A percentile compares a stretch with the other conserved stretches of the same genome.
These are phyloP conservation scores for Pachymerium ferrugineum DNA, from an alignment of 2,888 invertebrate genomes.

Conservation along the genomic window DNA sequence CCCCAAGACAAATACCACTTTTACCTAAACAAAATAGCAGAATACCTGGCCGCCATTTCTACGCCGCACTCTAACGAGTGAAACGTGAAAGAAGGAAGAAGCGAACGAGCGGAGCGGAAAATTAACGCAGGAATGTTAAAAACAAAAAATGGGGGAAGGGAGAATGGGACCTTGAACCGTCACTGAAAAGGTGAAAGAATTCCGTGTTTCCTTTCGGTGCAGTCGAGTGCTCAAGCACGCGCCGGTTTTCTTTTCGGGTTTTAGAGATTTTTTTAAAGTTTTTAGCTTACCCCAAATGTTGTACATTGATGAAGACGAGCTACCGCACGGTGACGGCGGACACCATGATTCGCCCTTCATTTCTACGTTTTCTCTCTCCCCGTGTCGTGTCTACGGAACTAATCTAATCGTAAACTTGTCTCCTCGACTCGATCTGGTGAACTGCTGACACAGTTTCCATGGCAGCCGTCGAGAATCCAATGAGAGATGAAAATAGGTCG, in stretches of 20 bases:
- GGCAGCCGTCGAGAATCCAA: slow-evolving; percentile 19
- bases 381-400: background rate
- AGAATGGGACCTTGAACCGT: slow-evolving; percentile 23
- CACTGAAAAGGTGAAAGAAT: background rate
- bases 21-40: background rate
- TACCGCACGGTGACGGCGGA: background rate
- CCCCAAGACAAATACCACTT: background rate
- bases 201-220: background rate
- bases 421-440: slow-evolving; percentile 10
- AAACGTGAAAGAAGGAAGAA: background rate
- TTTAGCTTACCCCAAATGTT: background rate
- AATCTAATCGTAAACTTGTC: slow-evolving; percentile 8
- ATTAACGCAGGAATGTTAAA: background rate
- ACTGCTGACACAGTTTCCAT: slow-evolving; percentile 27
- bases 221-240: background rate
- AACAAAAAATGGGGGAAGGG: background rate
- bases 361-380: background rate
- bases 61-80: background rate
- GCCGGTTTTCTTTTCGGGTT: background rate
- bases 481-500: background rate
- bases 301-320: slow-evolving; percentile 4
- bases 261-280: too few species aligned
- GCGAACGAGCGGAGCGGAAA: background rate
- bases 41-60: too few species aligned
- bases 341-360: slow-evolving; percentile 3